These are phyloP conservation scores for Glossophaga mutica DNA, from an alignment of 2,797 vertebrate species.

Conservation along the genomic window DNA sequence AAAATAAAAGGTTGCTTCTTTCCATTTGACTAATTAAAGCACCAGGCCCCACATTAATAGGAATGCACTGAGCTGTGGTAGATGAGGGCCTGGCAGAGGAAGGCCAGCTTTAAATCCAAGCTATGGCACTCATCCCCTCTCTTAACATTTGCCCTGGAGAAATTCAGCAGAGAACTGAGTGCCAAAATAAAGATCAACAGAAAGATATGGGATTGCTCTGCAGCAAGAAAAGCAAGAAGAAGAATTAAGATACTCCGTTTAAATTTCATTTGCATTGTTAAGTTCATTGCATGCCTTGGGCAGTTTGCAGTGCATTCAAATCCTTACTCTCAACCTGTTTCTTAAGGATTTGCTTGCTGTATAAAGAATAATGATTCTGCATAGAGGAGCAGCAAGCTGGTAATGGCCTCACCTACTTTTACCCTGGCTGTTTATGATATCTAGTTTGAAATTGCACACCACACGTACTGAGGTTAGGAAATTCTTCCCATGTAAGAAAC, in stretches of 20 bases:
- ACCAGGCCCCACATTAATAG: neutral
- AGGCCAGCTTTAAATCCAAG: neutral
- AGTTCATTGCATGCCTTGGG: neutral
- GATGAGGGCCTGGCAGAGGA: neutral
- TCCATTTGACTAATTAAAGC: neutral
- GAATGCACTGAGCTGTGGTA: too few relatives aligned
- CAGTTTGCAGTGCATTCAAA: neutral
- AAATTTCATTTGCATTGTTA: neutral
- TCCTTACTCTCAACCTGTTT: neutral
- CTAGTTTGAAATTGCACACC: neutral
- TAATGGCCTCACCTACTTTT: neutral
- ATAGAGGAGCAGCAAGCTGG: neutral
- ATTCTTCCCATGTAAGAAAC: slow-evolving; percentile 16
- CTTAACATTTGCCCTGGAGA: neutral
- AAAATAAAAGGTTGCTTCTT: neutral
- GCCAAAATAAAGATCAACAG: neutral
- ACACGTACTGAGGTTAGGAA: neutral
- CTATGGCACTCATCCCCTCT: neutral
- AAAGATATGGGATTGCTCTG: neutral
- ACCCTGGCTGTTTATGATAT: neutral
- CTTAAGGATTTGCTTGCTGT: neutral
- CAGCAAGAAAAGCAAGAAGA: neutral
- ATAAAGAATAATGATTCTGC: neutral
- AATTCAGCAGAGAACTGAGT: neutral
- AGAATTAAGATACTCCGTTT: neutral